Percentiles rank a stretch among this genome's conserved stretches.
Conservation (phyloP, 2,113 vertebrate genomes). For the Rhizomys pruinosus region DNA sequence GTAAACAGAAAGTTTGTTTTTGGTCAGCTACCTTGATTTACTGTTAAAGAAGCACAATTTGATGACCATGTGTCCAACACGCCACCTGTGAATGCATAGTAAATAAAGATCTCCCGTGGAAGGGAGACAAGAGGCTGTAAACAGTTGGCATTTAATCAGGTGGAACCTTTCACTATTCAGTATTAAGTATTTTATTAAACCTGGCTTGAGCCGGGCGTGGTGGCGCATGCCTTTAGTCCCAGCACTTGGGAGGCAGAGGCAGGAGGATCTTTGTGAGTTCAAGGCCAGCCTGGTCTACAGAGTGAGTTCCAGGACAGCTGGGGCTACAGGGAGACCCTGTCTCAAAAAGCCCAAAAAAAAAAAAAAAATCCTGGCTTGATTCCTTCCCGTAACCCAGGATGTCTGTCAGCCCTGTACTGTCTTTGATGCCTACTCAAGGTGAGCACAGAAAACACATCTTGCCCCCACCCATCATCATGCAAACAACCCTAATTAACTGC, state of each 20-base stretch:
- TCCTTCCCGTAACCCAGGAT: not conserved
- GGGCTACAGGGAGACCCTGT: no score
- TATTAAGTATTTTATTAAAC: not conserved
- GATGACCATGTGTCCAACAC: not conserved
- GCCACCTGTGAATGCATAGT: not conserved
- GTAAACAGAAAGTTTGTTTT: not conserved
- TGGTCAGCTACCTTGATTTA: not conserved
- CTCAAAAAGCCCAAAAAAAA: no score
- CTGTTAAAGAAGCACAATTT: not conserved
- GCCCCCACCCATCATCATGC: not conserved
- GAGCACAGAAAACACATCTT: not conserved
- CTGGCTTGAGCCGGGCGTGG: not conserved
- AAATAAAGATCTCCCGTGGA: conserved; percentile 40
- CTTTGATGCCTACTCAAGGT: not conserved
- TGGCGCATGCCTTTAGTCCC: no score
- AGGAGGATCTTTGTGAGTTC: no score
- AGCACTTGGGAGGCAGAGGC: no score
- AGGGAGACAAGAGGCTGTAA: not conserved
- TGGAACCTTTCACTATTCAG: not conserved
- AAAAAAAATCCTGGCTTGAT: not conserved
- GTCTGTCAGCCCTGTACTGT: not conserved
- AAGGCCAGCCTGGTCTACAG: no score
- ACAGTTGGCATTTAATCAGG: not conserved
- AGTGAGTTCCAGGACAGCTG: no score
- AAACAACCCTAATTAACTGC: not conserved